Conservation (phyloP, 2,888 invertebrate genomes). For the Taphrorychus bicolor region DNA sequence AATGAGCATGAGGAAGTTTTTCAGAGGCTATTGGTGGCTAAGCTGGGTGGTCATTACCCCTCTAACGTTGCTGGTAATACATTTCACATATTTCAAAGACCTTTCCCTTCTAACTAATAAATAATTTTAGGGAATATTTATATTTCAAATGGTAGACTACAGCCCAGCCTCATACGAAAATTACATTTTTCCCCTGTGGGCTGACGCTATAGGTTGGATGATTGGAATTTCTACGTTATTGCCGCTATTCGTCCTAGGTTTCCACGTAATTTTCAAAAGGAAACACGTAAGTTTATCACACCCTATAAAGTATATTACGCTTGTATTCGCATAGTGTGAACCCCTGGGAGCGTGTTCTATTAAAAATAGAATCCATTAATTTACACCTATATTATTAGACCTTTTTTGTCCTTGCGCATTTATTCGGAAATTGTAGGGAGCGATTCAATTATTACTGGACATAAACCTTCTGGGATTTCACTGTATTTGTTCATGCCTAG, state of each 20-base stretch:
- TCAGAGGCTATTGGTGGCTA: conserved; percentile 73
- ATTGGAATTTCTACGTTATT: conserved; percentile 74
- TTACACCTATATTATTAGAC: not conserved
- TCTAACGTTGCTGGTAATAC: conserved; percentile 71
- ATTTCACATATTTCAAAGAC: not conserved
- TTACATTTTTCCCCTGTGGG: conserved; percentile 74
- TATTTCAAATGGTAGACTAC: conserved; percentile 76
- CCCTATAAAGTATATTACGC: not conserved
- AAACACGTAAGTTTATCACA: conserved; percentile 56
- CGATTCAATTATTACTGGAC: not conserved
- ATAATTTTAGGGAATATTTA: conserved; percentile 69
- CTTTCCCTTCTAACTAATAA: conserved; percentile 42
- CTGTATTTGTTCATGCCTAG: not conserved
- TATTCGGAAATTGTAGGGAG: not conserved
- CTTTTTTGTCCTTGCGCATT: not conserved
- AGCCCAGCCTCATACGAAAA: conserved; percentile 68
- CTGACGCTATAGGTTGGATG: conserved; percentile 74
- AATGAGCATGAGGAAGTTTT: conserved; percentile 68
- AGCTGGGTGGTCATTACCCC: conserved; percentile 78
- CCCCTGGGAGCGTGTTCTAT: not conserved
- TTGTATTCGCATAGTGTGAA: not conserved
- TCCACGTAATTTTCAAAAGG: conserved; percentile 59
- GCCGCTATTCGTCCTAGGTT: conserved; percentile 71
- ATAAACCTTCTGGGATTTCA: not conserved
- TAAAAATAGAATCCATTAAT: not conserved